A percentile compares a stretch with the other conserved stretches of the same genome.
phyloP scores from a whole-genome alignment of 1,140 invertebrate genomes.

The Nymphalis io region DNA sequence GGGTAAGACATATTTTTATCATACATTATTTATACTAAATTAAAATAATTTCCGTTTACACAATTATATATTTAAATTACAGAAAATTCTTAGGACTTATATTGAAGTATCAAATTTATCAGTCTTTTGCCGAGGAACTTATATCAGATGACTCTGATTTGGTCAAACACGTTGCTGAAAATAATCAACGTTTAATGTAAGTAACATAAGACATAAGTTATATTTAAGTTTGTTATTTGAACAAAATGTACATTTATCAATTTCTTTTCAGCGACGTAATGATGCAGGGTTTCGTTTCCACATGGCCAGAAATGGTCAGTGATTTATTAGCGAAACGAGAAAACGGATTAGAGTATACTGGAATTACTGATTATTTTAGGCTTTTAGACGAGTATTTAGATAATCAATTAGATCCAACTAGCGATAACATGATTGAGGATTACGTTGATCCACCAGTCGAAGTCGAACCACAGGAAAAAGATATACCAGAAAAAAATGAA shows the following conservation, averaged over 20 bases:
- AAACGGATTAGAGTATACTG: slow-evolving; percentile 67
- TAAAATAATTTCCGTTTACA: too few species aligned
- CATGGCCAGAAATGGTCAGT: slow-evolving; percentile 67
- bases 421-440: slow-evolving; percentile 50
- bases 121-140: slow-evolving; percentile 73
- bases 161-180: slow-evolving; percentile 58
- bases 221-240: not conserved
- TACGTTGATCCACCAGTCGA: slow-evolving; percentile 56
- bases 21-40: not conserved
- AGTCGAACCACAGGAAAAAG: slow-evolving; percentile 50
- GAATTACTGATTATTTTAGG: slow-evolving; percentile 68
- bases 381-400: slow-evolving; percentile 74
- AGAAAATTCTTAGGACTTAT: slow-evolving; percentile 74
- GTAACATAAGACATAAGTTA: slow-evolving; percentile 32
- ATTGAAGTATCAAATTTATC: slow-evolving; percentile 73
- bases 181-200: slow-evolving; percentile 66
- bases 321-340: slow-evolving; percentile 69
- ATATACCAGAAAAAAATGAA: slow-evolving; percentile 48
- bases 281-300: slow-evolving; percentile 61
- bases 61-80: slow-evolving; percentile 15
- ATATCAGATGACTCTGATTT: slow-evolving; percentile 67
- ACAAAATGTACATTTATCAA: slow-evolving; percentile 15
- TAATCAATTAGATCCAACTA: slow-evolving; percentile 63
- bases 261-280: slow-evolving; percentile 62
- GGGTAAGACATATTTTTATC: slow-evolving; percentile 55